Evolutionary conservation across 2,888 invertebrate genomes (phyloP), one percentile per base, ranked within the genome.

Genomic region (Nemurella pictetii): DNA sequence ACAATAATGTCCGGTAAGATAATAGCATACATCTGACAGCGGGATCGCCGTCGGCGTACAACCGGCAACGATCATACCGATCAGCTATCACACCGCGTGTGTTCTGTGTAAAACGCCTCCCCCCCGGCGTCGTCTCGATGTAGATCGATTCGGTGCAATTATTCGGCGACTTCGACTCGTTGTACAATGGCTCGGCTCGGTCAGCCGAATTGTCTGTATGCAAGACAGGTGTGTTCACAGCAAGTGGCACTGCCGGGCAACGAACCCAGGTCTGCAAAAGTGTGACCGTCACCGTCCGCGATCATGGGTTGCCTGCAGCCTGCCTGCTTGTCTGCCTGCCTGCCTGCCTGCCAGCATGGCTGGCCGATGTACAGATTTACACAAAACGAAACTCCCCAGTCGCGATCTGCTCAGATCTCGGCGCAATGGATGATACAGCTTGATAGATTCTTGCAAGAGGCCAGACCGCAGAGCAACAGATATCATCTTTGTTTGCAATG

Each of bases 251-350:
- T 20, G 80, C 32, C 85, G 85, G 85, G 77, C 85, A 83, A 81
- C 85, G 85, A 85, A 85, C 85, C 36, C 36, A 36, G 77, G 55
- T 30, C 77, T 36, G 82, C 77, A 83, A 30, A 30, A 80, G 82
- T 85, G 85, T 85, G 85, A 85, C 85, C 85, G 85, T 85, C 85
- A 85, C 85, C 85, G 82, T 85, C 78, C 81, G 74, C 77, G 82
- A 83, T 73, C 83, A 29, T 72, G 55, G 15, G 1, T 55, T 55
- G 55, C 55, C 55, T 7, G 35, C 35, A 4, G 5, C 5, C 35
- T 7, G 35, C 35, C 35, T 7, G 35, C 35, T 35, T 35, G 35
- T 12, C 55, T 20, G 55, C 55, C 55, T 20, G 55, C 12, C 55
- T 2, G 55, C 9, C 5, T 7, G 55, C 55, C n/a, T 55, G 55